phyloP scores from a whole-genome alignment of 2,113 vertebrate species.

The Ictalurus punctatus region DNA sequence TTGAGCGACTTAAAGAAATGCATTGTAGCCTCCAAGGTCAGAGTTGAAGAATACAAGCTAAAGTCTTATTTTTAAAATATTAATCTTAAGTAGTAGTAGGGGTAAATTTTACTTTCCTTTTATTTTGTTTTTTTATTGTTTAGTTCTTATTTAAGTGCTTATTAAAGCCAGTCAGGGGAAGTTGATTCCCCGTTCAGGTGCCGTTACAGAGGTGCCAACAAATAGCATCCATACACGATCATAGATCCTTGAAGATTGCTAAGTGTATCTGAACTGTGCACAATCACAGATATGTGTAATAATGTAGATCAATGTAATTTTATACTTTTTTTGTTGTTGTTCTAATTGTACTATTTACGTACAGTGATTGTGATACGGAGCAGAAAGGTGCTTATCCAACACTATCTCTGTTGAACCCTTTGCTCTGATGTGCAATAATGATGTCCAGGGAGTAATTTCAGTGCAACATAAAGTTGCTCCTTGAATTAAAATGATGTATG shows the following conservation, averaged over 20 bases:
- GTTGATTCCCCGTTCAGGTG: background rate
- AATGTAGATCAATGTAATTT: background rate
- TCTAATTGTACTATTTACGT: background rate
- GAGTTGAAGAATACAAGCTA: background rate
- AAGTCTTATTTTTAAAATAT: too few relatives aligned
- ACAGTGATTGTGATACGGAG: background rate
- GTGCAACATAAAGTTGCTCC: background rate
- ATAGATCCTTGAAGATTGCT: background rate
- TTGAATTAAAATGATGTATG: background rate
- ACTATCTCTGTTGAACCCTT: constrained; percentile 13
- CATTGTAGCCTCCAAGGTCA: background rate
- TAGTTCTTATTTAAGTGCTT: background rate
- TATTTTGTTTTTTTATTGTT: background rate
- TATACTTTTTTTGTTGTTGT: background rate
- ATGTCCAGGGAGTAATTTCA: background rate
- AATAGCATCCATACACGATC: background rate
- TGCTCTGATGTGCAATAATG: constrained; percentile 1
- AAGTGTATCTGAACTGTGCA: background rate
- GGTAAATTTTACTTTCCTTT: background rate
- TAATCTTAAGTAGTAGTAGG: background rate
- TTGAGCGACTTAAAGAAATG: background rate
- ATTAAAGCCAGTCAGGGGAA: background rate
- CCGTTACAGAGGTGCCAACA: background rate
- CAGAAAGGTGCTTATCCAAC: background rate
- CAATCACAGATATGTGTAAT: background rate